A percentile compares a stretch with the other conserved stretches of the same genome.
Conservation (phyloP, 23 tunicate genomes). For the Botrylloides violaceus region DNA sequence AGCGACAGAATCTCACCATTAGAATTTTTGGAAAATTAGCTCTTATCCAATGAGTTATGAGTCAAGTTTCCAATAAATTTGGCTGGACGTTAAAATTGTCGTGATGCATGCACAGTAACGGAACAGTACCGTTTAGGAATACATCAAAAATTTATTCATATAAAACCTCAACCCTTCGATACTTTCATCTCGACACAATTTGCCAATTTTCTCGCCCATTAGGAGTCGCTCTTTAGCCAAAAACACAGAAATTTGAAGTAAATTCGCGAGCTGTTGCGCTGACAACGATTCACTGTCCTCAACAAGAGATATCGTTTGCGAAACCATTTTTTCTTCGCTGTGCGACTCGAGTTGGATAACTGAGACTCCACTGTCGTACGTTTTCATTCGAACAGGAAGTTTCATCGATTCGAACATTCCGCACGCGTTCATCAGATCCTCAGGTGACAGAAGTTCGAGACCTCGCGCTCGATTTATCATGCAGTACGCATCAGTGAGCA, state of each 20-base stretch:
- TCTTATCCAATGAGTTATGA: no score
- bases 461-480: constrained; percentile 91
- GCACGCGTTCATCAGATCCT: constrained; percentile 78
- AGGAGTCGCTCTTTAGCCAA: constrained; percentile 80
- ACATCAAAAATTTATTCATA: constrained; percentile 42
- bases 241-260: constrained; percentile 61
- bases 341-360: constrained; percentile 63
- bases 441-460: constrained; percentile 82
- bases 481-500: constrained; percentile 83
- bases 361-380: constrained; percentile 72
- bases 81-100: not conserved
- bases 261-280: constrained; percentile 66
- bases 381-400: constrained; percentile 44
- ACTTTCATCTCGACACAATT: constrained; percentile 72
- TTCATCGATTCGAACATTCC: constrained; percentile 38
- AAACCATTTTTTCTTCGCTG: constrained; percentile 48
- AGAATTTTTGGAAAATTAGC: no score
- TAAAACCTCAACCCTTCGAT: constrained; percentile 79
- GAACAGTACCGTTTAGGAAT: not conserved
- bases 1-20: no score
- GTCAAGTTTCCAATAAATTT: not conserved
- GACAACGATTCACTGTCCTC: constrained; percentile 47
- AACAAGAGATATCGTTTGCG: constrained; percentile 52
- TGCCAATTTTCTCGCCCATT: constrained; percentile 48
- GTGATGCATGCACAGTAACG: not conserved